Conservation (phyloP, 2,113 vertebrate species). For the Ammodytes marinus region DNA sequence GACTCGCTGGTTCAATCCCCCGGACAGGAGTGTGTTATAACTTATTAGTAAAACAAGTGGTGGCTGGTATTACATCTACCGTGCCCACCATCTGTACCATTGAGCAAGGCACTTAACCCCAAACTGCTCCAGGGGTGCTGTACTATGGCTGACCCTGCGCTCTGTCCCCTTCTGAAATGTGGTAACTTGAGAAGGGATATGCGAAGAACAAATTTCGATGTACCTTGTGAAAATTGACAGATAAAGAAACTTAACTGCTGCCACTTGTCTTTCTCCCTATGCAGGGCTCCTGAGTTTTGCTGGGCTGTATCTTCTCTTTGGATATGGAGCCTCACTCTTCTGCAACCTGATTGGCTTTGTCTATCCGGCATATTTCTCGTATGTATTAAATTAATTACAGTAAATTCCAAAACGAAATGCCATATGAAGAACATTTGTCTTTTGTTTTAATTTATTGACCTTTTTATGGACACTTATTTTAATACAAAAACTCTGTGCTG, state of each 20-base stretch:
- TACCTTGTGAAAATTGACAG: too few relatives aligned
- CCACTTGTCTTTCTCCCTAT: constrained; percentile 20
- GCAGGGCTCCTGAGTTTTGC: constrained; percentile 85
- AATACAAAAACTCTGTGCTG: not conserved
- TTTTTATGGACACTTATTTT: not conserved
- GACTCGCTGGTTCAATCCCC: too few relatives aligned
- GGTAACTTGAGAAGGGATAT: too few relatives aligned
- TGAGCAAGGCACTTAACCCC: too few relatives aligned
- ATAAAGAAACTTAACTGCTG: not conserved
- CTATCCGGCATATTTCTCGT: constrained; percentile 96
- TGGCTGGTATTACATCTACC: too few relatives aligned
- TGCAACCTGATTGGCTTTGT: constrained; percentile 95
- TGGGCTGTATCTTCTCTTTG: constrained; percentile 91
- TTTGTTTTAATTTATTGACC: not conserved
- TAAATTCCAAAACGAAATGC: not conserved
- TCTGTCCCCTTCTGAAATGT: too few relatives aligned
- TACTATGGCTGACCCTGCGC: too few relatives aligned
- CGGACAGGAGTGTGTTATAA: too few relatives aligned
- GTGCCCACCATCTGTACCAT: too few relatives aligned
- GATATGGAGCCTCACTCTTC: constrained; percentile 92
- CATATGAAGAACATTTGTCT: not conserved
- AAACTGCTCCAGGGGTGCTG: too few relatives aligned
- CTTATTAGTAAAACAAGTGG: too few relatives aligned
- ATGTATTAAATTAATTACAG: constrained; percentile 75
- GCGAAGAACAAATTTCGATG: too few relatives aligned